phyloP scores from a whole-genome alignment of 2,113 vertebrate species.

The Platysteira castanea region DNA sequence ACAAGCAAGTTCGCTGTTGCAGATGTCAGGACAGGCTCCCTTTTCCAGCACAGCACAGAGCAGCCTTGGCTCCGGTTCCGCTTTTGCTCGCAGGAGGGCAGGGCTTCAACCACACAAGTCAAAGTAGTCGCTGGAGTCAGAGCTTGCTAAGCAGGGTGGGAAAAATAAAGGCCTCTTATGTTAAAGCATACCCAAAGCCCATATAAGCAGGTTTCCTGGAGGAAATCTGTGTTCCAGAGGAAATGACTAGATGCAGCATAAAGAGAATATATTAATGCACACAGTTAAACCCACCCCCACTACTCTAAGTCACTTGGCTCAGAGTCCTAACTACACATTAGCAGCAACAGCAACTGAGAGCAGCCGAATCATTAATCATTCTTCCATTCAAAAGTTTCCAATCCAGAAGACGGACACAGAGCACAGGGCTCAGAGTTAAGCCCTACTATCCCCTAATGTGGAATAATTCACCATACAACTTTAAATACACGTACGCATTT shows the following conservation, averaged over 20 bases:
- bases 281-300: neutral
- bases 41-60: neutral
- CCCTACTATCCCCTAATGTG: neutral
- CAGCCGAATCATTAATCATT: neutral
- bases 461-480: neutral
- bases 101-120: neutral
- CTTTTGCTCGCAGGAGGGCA: neutral
- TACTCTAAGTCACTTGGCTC: neutral
- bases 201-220: neutral
- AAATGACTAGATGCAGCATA: neutral
- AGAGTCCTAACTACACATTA: neutral
- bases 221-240: slow-evolving; percentile 21
- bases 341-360: neutral
- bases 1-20: neutral
- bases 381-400: neutral
- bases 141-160: neutral
- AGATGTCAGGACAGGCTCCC: neutral
- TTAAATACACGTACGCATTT: neutral
- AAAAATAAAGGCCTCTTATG: slow-evolving; percentile 14
- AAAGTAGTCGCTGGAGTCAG: rapidly evolving
- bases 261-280: neutral
- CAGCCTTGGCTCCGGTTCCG: neutral
- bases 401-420: neutral
- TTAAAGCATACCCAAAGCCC: neutral
- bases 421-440: neutral